Conservation (phyloP, 2,797 vertebrate species). For the Apogon talboti region DNA sequence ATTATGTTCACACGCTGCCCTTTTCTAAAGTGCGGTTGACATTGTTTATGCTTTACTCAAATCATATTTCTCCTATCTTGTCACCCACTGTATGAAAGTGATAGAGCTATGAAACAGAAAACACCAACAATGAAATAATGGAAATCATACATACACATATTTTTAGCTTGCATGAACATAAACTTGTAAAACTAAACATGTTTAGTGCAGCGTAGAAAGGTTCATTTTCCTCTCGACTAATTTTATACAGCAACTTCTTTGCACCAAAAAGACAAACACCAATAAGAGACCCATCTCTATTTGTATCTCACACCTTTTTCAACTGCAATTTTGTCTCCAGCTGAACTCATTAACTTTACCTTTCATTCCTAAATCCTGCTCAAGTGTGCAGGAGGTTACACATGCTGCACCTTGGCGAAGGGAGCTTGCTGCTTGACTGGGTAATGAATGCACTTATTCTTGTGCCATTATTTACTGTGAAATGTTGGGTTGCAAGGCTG, state of each 20-base stretch:
- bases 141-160: conserved; percentile 19
- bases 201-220: conserved; percentile 12
- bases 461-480: conserved; percentile 64
- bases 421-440: conserved; percentile 58
- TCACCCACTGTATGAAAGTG: conserved; percentile 14
- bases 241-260: conserved; percentile 50
- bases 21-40: conserved; percentile 48
- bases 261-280: conserved; percentile 52
- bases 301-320: conserved; percentile 60
- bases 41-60: conserved; percentile 43
- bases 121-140: conserved; percentile 4
- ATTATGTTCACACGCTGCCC: conserved; percentile 36
- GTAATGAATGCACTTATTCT: conserved; percentile 64
- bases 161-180: conserved; percentile 32
- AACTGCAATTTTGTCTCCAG: conserved; percentile 59
- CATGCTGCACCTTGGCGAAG: conserved; percentile 45
- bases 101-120: conserved; percentile 33
- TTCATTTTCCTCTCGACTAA: conserved; percentile 40
- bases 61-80: conserved; percentile 43
- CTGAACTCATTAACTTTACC: conserved; percentile 72
- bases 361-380: conserved; percentile 72
- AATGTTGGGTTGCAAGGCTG: conserved; percentile 59
- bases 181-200: background rate
- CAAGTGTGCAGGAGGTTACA: conserved; percentile 60
- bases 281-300: conserved; percentile 57